Percentiles rank a stretch among this genome's conserved stretches.
These are phyloP conservation scores for Oscheius myriophilus DNA, from an alignment of 2,888 invertebrate genomes.

Conservation along the genomic window DNA sequence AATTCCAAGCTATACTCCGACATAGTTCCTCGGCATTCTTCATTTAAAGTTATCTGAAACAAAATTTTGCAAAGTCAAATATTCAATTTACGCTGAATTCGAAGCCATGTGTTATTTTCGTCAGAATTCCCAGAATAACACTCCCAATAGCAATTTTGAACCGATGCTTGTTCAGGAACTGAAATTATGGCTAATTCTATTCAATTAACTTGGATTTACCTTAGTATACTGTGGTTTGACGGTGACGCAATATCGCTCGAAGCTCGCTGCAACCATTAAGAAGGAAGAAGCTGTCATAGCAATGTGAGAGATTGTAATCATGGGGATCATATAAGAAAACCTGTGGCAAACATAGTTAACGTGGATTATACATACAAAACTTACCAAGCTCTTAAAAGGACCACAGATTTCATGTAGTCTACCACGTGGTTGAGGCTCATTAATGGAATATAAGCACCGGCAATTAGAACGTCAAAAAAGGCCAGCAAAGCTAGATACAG, in stretches of 20 bases:
- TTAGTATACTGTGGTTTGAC: slow-evolving; percentile 40
- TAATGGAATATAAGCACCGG: slow-evolving; percentile 61
- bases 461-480: slow-evolving; percentile 63
- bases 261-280: slow-evolving; percentile 64
- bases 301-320: slow-evolving; percentile 68
- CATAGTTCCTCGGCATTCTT: slow-evolving; percentile 60
- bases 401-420: slow-evolving; percentile 49
- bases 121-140: slow-evolving; percentile 58
- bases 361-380: neutral
- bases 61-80: neutral
- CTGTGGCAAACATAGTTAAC: slow-evolving; percentile 33
- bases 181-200: slow-evolving; percentile 3
- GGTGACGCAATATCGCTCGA: slow-evolving; percentile 62
- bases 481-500: slow-evolving; percentile 64
- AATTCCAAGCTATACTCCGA: slow-evolving; percentile 53
- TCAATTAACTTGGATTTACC: slow-evolving; percentile 18
- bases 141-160: slow-evolving; percentile 52
- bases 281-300: slow-evolving; percentile 68
- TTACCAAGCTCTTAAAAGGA: slow-evolving; percentile 61
- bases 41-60: slow-evolving; percentile 42
- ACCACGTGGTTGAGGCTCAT: slow-evolving; percentile 60
- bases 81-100: slow-evolving; percentile 39
- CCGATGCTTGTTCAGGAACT: slow-evolving; percentile 32
- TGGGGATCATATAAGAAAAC: slow-evolving; percentile 67
- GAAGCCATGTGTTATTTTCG: slow-evolving; percentile 58